These are phyloP conservation scores for Drosophila ercepeae DNA, from an alignment of 1,140 invertebrate genomes.

Conservation along the genomic window DNA sequence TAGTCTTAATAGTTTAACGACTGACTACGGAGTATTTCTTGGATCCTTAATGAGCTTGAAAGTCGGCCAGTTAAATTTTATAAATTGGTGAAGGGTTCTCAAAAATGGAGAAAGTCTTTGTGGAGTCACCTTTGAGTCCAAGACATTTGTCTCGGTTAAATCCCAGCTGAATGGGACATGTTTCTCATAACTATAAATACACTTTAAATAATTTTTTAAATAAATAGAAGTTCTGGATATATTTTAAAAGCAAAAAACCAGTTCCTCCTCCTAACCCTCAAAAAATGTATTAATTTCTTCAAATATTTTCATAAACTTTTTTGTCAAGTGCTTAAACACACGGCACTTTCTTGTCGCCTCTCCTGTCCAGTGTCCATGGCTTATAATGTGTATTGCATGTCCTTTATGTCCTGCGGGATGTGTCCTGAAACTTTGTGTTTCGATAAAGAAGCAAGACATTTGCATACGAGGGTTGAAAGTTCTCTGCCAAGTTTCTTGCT, in stretches of 20 bases:
- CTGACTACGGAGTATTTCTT: constrained; percentile 30
- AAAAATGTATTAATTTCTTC: too few species aligned
- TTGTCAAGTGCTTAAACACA: constrained; percentile 14
- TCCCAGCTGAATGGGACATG: constrained; percentile 22
- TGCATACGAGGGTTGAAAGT: constrained; percentile 58
- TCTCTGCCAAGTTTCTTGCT: constrained; percentile 24
- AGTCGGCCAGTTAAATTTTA: constrained; percentile 64
- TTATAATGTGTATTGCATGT: constrained; percentile 64
- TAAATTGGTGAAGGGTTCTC: constrained; percentile 49
- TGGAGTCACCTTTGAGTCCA: constrained; percentile 62
- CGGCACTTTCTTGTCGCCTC: constrained; percentile 57
- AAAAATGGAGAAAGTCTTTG: background rate
- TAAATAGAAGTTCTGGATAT: background rate
- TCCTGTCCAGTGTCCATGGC: constrained; percentile 16
- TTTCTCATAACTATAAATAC: background rate
- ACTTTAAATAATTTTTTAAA: background rate
- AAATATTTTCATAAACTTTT: background rate
- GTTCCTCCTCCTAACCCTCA: too few species aligned
- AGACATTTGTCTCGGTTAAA: constrained; percentile 61
- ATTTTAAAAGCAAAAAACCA: background rate
- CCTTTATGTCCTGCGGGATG: constrained; percentile 69
- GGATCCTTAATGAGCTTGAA: constrained; percentile 60
- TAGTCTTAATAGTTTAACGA: constrained; percentile 79
- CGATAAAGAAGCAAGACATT: constrained; percentile 70
- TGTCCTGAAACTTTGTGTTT: constrained; percentile 67